A percentile compares a stretch with the other conserved stretches of the same genome.
phyloP scores from a whole-genome alignment of 2,797 vertebrate genomes.

The Sebastes steindachneri region DNA sequence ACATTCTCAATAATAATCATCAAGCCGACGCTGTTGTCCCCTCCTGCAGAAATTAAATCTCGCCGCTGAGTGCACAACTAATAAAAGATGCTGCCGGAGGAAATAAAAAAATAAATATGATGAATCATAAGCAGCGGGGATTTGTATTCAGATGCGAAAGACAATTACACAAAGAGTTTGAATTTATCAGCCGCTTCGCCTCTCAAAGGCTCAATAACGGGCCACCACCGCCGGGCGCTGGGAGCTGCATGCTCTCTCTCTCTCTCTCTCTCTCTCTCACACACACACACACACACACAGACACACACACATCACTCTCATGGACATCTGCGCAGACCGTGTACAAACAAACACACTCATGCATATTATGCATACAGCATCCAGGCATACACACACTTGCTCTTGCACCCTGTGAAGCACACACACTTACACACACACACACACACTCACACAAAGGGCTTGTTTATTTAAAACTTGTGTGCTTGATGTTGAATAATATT shows the following conservation, averaged over 20 bases:
- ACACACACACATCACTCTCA: constrained; percentile 17
- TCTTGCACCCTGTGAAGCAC: neutral
- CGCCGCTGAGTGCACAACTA: constrained; percentile 95
- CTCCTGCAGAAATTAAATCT: constrained; percentile 98
- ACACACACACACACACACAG: constrained; percentile 13
- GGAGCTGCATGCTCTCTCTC: constrained; percentile 8
- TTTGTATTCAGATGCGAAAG: constrained; percentile 92
- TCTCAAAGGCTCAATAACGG: constrained; percentile 91
- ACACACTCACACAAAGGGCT: neutral
- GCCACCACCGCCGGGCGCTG: constrained; percentile 70
- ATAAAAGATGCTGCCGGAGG: constrained; percentile 98
- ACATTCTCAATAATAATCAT: constrained; percentile 99
- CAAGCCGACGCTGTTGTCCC: constrained; percentile 94
- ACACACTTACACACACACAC: neutral
- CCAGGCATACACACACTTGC: constrained; percentile 10
- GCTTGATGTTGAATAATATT: constrained; percentile 6
- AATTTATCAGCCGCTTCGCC: constrained; percentile 89
- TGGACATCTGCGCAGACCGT: constrained; percentile 38
- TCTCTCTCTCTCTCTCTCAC: neutral
- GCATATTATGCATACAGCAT: constrained; percentile 31
- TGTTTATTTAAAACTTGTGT: constrained; percentile 4
- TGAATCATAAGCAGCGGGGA: constrained; percentile 93
- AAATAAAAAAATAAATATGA: constrained; percentile 99
- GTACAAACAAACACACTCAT: constrained; percentile 43
- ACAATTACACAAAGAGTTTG: constrained; percentile 94